These are phyloP conservation scores for Lophochroa leadbeateri DNA, from an alignment of 2,113 vertebrate species.

Conservation along the genomic window DNA sequence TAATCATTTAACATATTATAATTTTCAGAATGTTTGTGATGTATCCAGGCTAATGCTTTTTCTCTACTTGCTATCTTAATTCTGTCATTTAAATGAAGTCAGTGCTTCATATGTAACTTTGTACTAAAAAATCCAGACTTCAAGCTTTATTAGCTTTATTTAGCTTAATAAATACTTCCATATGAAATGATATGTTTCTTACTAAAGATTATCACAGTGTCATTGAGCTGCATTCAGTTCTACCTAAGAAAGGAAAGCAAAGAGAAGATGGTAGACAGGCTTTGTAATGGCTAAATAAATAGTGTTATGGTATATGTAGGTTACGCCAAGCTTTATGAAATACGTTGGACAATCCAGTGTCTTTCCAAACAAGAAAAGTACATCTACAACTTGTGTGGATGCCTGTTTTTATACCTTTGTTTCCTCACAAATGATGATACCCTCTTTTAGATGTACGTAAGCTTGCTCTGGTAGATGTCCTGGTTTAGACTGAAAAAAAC, in stretches of 20 bases:
- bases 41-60: background rate
- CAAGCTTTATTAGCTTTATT: background rate
- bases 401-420: background rate
- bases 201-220: background rate
- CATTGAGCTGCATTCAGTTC: background rate
- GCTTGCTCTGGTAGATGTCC: background rate
- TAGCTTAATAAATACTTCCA: background rate
- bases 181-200: background rate
- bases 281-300: background rate
- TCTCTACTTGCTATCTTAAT: background rate
- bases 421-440: background rate
- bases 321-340: background rate
- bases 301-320: background rate
- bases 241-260: background rate
- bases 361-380: background rate
- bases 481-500: slow-evolving; percentile 1
- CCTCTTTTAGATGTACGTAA: background rate
- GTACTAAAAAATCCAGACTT: background rate
- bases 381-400: background rate
- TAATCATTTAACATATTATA: background rate
- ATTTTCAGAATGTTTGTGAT: slow-evolving; percentile 17
- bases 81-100: background rate
- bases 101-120: background rate
- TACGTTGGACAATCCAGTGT: background rate
- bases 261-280: background rate